phyloP scores from a whole-genome alignment of 2,113 vertebrate genomes.

The Pogona vitticeps region DNA sequence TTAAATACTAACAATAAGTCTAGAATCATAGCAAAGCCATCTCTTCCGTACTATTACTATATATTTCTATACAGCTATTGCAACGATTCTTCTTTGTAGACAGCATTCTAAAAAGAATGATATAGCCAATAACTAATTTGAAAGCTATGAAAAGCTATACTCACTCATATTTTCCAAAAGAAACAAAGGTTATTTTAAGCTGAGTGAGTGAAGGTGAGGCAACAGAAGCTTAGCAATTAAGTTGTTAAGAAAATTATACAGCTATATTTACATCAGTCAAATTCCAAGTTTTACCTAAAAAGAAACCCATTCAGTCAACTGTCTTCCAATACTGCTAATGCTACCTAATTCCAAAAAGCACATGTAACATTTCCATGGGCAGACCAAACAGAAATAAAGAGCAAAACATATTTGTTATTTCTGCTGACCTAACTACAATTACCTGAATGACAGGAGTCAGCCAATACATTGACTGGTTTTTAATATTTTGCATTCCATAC shows the following conservation, averaged over 20 bases:
- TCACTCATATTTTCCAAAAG: not conserved
- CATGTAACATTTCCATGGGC: conserved; percentile 44
- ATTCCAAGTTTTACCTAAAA: conserved; percentile 1
- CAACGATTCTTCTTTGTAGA: not conserved
- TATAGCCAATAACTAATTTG: not conserved
- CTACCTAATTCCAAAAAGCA: conserved; percentile 52
- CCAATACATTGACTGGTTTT: conserved; percentile 21
- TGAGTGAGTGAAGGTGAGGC: not conserved
- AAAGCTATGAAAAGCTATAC: not conserved
- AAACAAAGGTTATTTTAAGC: conserved; percentile 7
- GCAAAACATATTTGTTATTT: conserved; percentile 23
- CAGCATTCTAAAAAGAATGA: not conserved
- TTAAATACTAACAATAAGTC: not conserved
- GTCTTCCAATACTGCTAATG: not conserved
- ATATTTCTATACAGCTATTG: not conserved
- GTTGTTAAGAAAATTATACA: not conserved
- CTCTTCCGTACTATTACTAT: not conserved
- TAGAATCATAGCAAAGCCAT: not conserved
- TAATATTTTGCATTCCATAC: not conserved
- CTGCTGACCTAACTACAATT: conserved; percentile 47
- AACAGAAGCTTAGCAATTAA: not conserved
- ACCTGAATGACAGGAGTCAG: conserved; percentile 55
- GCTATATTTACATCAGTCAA: not conserved
- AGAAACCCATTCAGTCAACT: not conserved
- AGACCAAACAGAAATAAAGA: conserved; percentile 34